Conservation (phyloP, 1,140 invertebrate genomes). For the Cataglyphis hispanica region DNA sequence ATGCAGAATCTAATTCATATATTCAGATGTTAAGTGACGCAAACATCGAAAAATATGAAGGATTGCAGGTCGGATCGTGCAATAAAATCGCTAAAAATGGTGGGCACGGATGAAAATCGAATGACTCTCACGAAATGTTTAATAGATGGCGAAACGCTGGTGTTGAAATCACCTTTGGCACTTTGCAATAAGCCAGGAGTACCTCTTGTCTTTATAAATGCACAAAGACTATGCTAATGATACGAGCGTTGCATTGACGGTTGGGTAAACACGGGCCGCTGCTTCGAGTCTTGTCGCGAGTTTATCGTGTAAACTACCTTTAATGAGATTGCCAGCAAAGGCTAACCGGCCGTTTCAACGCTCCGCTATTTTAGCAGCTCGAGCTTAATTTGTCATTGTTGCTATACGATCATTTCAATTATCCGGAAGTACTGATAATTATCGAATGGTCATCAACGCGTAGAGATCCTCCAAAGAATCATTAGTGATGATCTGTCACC, state of each 20-base stretch:
- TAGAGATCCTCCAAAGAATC: conserved; percentile 20
- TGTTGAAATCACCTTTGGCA: conserved; percentile 68
- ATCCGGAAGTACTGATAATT: conserved; percentile 44
- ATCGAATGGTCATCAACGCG: conserved; percentile 12
- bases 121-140: conserved; percentile 54
- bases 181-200: conserved; percentile 66
- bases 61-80: not conserved
- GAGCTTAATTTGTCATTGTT: conserved; percentile 34
- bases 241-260: conserved; percentile 70
- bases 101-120: conserved; percentile 35
- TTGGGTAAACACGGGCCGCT: conserved; percentile 63
- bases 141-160: conserved; percentile 58
- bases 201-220: conserved; percentile 38
- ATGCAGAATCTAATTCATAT: not conserved
- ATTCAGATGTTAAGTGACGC: not conserved
- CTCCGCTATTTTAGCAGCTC: conserved; percentile 44
- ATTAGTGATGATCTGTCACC: conserved; percentile 29
- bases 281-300: conserved; percentile 26
- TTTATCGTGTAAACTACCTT: conserved; percentile 66
- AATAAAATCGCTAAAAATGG: conserved; percentile 26
- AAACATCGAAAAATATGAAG: not conserved
- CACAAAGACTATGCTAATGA: conserved; percentile 74
- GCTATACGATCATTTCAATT: conserved; percentile 28
- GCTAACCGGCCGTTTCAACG: conserved; percentile 29
- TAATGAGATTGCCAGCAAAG: conserved; percentile 61